These are phyloP conservation scores for Proteles cristata DNA, from an alignment of 2,113 vertebrate genomes.

Conservation along the genomic window DNA sequence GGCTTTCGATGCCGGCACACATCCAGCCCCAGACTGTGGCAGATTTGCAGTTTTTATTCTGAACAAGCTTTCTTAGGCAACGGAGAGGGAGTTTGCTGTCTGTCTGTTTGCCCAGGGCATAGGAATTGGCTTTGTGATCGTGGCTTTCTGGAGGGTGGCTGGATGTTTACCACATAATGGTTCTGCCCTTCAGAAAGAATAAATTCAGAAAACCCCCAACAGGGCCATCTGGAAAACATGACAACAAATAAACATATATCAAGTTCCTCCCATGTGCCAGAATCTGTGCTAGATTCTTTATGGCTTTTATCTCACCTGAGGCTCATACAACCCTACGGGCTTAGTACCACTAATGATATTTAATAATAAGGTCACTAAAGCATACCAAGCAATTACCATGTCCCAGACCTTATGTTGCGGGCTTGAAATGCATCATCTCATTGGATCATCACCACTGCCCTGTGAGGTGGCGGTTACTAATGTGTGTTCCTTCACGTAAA, in stretches of 20 bases:
- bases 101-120: background rate
- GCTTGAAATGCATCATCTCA: background rate
- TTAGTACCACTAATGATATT: background rate
- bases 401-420: background rate
- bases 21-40: background rate
- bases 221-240: slow-evolving; percentile 23
- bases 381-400: background rate
- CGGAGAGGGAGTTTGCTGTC: background rate
- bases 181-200: background rate
- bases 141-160: slow-evolving; percentile 10
- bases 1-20: background rate
- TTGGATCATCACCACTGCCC: background rate
- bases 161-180: background rate
- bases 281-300: background rate
- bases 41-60: slow-evolving; percentile 27
- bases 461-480: background rate
- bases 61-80: slow-evolving; percentile 15
- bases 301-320: background rate
- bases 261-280: background rate
- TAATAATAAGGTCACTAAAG: background rate
- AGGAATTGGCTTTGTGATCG: background rate
- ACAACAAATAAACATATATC: slow-evolving; percentile 14
- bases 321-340: background rate
- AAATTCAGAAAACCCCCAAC: background rate
- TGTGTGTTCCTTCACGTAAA: background rate